Percentiles rank a stretch among this genome's conserved stretches.
phyloP scores from a whole-genome alignment of 2,113 vertebrate genomes.

The Gallinago undulata region DNA sequence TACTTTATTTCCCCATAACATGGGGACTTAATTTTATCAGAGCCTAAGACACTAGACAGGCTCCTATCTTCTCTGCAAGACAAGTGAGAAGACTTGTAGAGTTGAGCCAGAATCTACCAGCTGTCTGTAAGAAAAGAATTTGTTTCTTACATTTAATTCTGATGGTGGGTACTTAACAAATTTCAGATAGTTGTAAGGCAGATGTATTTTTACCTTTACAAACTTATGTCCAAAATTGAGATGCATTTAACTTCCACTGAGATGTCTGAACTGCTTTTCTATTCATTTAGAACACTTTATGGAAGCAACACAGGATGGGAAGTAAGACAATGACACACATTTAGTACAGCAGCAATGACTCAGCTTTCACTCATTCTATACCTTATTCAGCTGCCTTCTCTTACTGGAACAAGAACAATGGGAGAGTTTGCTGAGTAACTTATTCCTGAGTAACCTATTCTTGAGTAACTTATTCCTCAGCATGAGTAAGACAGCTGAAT shows the following conservation, averaged over 20 bases:
- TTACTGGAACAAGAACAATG: slow-evolving; percentile 36
- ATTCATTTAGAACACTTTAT: not conserved
- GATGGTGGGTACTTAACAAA: not conserved
- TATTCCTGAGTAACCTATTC: not conserved
- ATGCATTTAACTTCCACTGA: not conserved
- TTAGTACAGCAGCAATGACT: slow-evolving; percentile 2
- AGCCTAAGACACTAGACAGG: not conserved
- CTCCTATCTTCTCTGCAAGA: not conserved
- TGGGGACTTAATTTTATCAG: not conserved
- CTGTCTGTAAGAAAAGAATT: not conserved
- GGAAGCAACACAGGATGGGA: not conserved
- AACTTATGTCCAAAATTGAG: not conserved
- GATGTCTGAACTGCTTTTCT: not conserved
- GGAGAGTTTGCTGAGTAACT: slow-evolving; percentile 32
- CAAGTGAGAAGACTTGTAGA: not conserved
- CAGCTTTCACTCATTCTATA: slow-evolving; percentile 6
- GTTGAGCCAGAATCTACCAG: not conserved
- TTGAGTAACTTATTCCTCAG: not conserved
- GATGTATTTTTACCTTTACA: not conserved
- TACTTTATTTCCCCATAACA: not conserved
- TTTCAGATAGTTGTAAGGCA: not conserved
- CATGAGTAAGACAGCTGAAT: not conserved
- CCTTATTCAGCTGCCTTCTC: not conserved
- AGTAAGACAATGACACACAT: not conserved
- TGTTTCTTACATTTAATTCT: not conserved